Evolutionary conservation across 2,797 vertebrate species (phyloP).

Genomic region (Scyliorhinus canicula): DNA sequence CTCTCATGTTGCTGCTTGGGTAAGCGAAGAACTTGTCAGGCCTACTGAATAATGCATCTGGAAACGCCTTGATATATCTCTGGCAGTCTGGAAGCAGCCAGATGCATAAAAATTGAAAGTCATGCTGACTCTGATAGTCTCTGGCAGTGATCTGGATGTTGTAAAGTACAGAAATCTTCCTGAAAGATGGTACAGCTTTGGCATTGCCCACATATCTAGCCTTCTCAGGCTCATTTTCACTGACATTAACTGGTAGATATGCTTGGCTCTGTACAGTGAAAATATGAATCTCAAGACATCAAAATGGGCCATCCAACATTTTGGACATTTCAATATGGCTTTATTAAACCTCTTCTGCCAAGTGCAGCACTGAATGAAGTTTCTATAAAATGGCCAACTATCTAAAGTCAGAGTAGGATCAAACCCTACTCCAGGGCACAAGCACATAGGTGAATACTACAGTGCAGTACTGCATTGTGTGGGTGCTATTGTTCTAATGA

Average conservation of each 20-base stretch:
- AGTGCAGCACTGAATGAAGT: neutral
- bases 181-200: neutral
- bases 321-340: neutral
- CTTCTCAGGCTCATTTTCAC: neutral
- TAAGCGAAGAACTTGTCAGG: neutral
- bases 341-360: neutral
- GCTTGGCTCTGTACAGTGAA: neutral
- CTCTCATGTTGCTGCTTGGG: neutral
- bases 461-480: neutral
- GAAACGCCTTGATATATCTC: neutral
- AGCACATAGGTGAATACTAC: neutral
- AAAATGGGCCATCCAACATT: neutral
- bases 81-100: neutral
- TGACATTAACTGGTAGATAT: neutral
- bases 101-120: neutral
- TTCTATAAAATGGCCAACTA: neutral
- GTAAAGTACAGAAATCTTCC: neutral
- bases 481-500: neutral
- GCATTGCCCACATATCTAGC: neutral
- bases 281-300: neutral
- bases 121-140: neutral
- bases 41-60: constrained; percentile 21
- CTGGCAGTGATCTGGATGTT: neutral
- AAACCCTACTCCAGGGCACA: neutral
- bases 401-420: neutral